Percentiles rank a stretch among this genome's conserved stretches.
phyloP scores from a whole-genome alignment of 2,113 vertebrate genomes.

The Thalassoma bifasciatum region DNA sequence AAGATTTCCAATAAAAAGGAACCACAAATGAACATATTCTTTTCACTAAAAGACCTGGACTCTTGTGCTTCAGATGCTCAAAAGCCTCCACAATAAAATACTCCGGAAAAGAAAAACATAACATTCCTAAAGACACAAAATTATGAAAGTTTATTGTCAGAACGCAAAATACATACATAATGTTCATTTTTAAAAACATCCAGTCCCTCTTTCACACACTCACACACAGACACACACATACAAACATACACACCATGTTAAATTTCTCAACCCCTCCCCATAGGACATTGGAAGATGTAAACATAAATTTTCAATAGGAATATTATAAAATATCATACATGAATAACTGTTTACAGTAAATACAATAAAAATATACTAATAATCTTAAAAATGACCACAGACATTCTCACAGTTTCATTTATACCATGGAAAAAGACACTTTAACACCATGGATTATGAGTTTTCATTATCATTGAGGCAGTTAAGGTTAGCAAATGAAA shows the following conservation, averaged over 20 bases:
- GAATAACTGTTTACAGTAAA: slow-evolving; percentile 52
- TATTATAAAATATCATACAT: slow-evolving; percentile 54
- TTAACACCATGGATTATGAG: slow-evolving; percentile 62
- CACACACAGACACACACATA: slow-evolving; percentile 1
- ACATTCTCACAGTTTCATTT: slow-evolving; percentile 79
- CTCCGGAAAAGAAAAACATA: neutral
- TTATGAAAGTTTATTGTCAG: slow-evolving; percentile 52
- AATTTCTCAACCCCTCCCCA: slow-evolving; percentile 20
- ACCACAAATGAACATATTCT: too few species aligned
- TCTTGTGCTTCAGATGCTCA: too few species aligned
- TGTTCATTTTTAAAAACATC: neutral
- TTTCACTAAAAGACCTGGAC: too few species aligned
- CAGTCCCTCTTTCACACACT: slow-evolving; percentile 8
- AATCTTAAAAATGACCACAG: slow-evolving; percentile 53
- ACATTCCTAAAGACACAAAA: slow-evolving; percentile 20
- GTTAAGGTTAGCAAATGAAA: slow-evolving; percentile 69
- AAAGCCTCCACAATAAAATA: too few species aligned
- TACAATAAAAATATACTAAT: slow-evolving; percentile 66
- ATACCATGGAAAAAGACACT: slow-evolving; percentile 53
- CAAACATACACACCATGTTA: neutral
- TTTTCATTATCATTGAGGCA: slow-evolving; percentile 72
- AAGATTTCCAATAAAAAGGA: too few species aligned
- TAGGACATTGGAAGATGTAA: slow-evolving; percentile 61
- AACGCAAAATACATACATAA: neutral
- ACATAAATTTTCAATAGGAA: slow-evolving; percentile 49